phyloP scores from a whole-genome alignment of 2,797 vertebrate genomes.

The Siniperca obscura region DNA sequence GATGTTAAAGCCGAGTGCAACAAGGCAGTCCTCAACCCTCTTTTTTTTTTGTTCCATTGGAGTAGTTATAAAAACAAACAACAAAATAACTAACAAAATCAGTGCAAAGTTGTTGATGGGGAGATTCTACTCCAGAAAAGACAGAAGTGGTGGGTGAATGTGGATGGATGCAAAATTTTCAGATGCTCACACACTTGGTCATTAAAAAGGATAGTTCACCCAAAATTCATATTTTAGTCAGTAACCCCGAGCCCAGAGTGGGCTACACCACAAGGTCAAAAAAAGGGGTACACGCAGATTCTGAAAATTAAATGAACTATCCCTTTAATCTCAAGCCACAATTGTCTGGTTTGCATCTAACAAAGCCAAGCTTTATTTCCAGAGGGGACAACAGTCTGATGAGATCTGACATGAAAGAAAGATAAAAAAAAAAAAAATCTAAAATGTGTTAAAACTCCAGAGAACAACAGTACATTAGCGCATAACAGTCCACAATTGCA shows the following conservation, averaged over 20 bases:
- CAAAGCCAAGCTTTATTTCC: conserved; percentile 73
- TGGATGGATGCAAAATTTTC: conserved; percentile 73
- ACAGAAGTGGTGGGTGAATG: conserved; percentile 69
- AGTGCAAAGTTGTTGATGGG: conserved; percentile 91
- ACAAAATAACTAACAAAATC: conserved; percentile 86
- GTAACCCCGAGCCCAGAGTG: conserved; percentile 49
- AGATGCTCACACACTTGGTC: conserved; percentile 75
- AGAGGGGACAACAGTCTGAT: conserved; percentile 69
- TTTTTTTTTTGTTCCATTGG: conserved; percentile 80
- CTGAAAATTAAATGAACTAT: conserved; percentile 65
- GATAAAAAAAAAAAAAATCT: conserved; percentile 38
- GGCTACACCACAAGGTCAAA: conserved; percentile 35
- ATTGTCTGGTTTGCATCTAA: conserved; percentile 73
- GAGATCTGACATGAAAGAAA: conserved; percentile 53
- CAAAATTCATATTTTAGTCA: conserved; percentile 49
- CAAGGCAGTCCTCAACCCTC: conserved; percentile 86
- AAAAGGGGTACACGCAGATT: conserved; percentile 17
- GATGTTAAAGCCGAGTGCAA: conserved; percentile 86
- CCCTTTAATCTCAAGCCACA: conserved; percentile 73
- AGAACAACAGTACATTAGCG: conserved; percentile 74
- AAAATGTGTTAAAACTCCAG: conserved; percentile 80
- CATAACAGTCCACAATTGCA: conserved; percentile 74
- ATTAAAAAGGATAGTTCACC: conserved; percentile 69
- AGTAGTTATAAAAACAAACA: conserved; percentile 82
- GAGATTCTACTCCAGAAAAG: conserved; percentile 84